Evolutionary conservation across 2,113 vertebrate species (phyloP).

Genomic region (Pluvialis apricaria): DNA sequence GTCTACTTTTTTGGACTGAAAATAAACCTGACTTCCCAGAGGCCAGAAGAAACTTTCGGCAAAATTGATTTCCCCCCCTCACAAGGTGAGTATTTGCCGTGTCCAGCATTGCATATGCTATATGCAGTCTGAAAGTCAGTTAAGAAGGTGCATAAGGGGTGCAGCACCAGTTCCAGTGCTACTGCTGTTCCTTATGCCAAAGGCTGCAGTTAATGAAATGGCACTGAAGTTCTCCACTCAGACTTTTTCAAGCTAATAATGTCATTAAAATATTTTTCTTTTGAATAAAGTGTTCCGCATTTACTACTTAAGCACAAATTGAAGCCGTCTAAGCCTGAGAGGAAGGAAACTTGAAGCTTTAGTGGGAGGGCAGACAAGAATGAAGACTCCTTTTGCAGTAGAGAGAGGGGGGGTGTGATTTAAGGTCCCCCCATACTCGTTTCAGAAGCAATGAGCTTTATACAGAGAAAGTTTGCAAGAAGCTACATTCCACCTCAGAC

Average conservation of each 20-base stretch:
- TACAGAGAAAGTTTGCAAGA: neutral
- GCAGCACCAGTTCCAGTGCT: neutral
- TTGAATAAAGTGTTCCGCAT: neutral
- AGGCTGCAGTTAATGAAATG: neutral
- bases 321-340: neutral
- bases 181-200: neutral
- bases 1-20: neutral
- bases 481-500: neutral
- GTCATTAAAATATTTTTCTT: neutral
- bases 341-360: neutral
- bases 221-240: neutral
- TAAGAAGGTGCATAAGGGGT: rapidly evolving
- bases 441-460: neutral
- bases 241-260: neutral
- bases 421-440: neutral
- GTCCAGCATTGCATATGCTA: too few species aligned
- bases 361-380: neutral
- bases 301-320: neutral
- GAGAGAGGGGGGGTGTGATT: rapidly evolving
- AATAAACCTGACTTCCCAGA: neutral
- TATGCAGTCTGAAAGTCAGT: neutral
- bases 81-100: neutral
- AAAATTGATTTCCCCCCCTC: neutral
- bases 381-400: neutral
- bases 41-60: neutral